phyloP scores from a whole-genome alignment of 2,113 vertebrate species.

The Strix uralensis region DNA sequence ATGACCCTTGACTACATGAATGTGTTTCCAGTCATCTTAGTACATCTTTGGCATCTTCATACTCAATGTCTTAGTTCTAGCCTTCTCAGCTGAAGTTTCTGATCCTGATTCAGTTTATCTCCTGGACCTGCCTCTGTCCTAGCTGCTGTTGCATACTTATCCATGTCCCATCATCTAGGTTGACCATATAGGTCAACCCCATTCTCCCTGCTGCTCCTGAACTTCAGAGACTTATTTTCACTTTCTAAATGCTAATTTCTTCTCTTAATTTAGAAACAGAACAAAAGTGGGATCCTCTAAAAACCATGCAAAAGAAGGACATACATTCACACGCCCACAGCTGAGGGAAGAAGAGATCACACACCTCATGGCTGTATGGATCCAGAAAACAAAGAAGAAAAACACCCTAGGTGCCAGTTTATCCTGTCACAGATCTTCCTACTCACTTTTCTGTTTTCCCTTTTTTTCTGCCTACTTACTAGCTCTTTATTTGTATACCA shows the following conservation, averaged over 20 bases:
- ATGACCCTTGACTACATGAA: not conserved
- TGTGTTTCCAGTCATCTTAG: not conserved
- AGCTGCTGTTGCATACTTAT: not conserved
- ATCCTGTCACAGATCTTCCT: not conserved
- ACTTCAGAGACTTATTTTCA: not conserved
- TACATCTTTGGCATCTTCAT: not conserved
- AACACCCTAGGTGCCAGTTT: not conserved
- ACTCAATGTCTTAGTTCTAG: not conserved
- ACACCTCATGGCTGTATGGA: not conserved
- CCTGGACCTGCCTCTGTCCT: not conserved
- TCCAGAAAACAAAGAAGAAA: not conserved
- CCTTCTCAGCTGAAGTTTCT: not conserved
- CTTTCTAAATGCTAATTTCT: not conserved
- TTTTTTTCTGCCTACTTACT: not conserved
- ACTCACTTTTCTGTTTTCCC: not conserved
- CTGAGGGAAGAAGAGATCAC: not conserved
- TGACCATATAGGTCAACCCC: not conserved
- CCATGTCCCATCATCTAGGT: not conserved
- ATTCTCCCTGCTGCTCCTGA: not conserved
- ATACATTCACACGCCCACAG: not conserved
- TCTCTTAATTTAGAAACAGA: not conserved
- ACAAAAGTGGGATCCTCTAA: accelerated
- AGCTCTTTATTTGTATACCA: not conserved
- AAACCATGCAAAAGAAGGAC: not conserved
- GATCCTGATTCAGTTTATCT: not conserved